Evolutionary conservation across 2,888 invertebrate genomes (phyloP).

Genomic region (Lasioglossum malachurum): DNA sequence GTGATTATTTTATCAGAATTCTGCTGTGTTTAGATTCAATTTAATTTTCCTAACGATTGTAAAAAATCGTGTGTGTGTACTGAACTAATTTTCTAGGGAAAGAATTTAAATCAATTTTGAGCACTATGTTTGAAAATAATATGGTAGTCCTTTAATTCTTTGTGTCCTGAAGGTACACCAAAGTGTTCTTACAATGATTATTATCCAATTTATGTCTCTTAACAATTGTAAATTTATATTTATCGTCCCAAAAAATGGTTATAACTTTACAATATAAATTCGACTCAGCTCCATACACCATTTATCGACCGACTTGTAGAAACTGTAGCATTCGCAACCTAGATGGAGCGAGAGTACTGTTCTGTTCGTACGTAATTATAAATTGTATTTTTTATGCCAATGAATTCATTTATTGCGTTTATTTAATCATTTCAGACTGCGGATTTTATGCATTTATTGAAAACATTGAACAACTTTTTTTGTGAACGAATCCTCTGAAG

Average conservation of each 20-base stretch:
- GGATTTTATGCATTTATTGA: not conserved
- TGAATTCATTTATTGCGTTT: not conserved
- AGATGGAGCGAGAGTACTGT: not conserved
- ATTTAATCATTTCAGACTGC: not conserved
- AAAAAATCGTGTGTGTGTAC: too few relatives aligned
- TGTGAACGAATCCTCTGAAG: too few relatives aligned
- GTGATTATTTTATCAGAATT: not conserved
- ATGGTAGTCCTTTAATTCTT: too few relatives aligned
- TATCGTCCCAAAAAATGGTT: not conserved
- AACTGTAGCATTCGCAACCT: not conserved
- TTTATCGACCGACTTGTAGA: not conserved
- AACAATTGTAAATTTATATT: not conserved
- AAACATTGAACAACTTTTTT: too few relatives aligned
- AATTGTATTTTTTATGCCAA: not conserved
- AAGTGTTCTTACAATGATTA: too few relatives aligned
- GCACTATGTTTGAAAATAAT: too few relatives aligned
- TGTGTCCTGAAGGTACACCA: too few relatives aligned
- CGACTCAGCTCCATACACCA: not conserved
- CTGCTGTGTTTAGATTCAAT: not conserved
- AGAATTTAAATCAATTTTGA: too few relatives aligned
- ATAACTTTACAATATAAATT: not conserved
- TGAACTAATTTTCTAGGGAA: too few relatives aligned
- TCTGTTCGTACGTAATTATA: not conserved
- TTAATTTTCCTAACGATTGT: not conserved
- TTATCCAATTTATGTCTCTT: not conserved